Base-by-base conservation (phyloP, 2,113 vertebrate genomes). In the Phainopepla nitens region DNA sequence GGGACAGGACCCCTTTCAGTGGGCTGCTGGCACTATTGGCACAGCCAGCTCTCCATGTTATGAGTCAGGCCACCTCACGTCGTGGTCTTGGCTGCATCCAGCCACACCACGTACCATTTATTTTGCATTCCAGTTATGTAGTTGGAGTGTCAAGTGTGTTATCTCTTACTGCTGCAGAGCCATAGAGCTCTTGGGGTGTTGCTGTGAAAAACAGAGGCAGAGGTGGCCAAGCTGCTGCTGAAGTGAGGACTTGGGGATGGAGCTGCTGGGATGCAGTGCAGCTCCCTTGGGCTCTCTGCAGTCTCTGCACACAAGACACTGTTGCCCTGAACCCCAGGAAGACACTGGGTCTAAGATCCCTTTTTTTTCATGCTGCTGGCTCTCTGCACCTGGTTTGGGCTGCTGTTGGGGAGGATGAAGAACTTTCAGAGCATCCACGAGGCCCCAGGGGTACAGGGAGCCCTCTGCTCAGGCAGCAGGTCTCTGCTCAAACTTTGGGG, bases 21-120 rank as follows among this genome's bases (percentile, higher is more conserved):
- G n/a, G 36, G n/a, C 51, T 66, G 29, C 35, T 60, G 58, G 50
- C 47, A 20, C 51, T 7, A 0, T 0, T 50, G 70, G 39, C 58
- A 70, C 29, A 51, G 54, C 7, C 4, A 4, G 44, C 12, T 72
- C 8, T 47, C 33, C 13, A 0, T 5, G 24, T 12, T 3, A 0
- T 0, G 4, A 53, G n/a, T 20, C 47, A 27, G n/a, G 42, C 29
- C 15, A 57, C 45, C 45, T 91, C 54, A 6, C 28, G 5, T 25
- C 16, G 0, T 0, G 2, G 39, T 42, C 3, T 0, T 41, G 60
- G 41, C 72, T 73, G 47, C n/a, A 31, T 57, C 36, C 60, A 50
- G 65, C 23, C 45, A 36, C 19, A 2, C 15, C 27, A 15, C 0
- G 0, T 19, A 22, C 16, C 25, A 70, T 71, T 29, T 36, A n/a